Conservation (phyloP, 2,113 vertebrate species). For the Aspidoscelis tigris region DNA sequence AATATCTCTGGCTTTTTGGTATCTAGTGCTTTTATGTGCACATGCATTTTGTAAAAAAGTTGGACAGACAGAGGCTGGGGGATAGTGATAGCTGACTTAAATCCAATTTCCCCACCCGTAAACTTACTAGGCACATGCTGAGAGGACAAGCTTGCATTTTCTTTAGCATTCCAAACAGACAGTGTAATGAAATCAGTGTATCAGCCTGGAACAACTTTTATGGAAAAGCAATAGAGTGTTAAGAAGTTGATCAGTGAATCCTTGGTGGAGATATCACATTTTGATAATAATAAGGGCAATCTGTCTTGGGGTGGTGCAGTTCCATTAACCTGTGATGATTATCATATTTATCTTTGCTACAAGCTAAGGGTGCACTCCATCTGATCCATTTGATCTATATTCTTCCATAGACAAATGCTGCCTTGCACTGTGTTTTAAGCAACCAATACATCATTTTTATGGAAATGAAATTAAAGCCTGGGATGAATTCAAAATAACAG, state of each 20-base stretch:
- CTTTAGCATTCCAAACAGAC: not conserved
- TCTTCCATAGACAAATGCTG: not conserved
- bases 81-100: not conserved
- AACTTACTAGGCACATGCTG: no score
- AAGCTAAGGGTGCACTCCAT: not conserved
- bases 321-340: slow-evolving; percentile 24
- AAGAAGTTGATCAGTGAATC: not conserved
- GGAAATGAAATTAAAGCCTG: slow-evolving; percentile 4
- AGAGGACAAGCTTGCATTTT: slow-evolving; percentile 9
- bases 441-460: slow-evolving; percentile 16
- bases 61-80: not conserved
- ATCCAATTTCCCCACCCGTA: not conserved
- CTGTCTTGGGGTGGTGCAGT: not conserved
- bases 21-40: no score
- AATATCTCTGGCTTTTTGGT: not conserved
- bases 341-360: not conserved
- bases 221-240: slow-evolving; percentile 30
- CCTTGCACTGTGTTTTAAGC: not conserved
- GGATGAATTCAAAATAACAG: slow-evolving; percentile 10
- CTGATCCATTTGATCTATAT: not conserved
- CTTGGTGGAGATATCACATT: slow-evolving; percentile 24
- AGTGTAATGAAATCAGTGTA: slow-evolving; percentile 26
- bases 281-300: not conserved
- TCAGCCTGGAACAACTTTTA: slow-evolving; percentile 8
- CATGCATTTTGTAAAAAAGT: no score